These are phyloP conservation scores for Pontoporia blainvillei DNA, from an alignment of 2,113 vertebrate species.

Conservation along the genomic window DNA sequence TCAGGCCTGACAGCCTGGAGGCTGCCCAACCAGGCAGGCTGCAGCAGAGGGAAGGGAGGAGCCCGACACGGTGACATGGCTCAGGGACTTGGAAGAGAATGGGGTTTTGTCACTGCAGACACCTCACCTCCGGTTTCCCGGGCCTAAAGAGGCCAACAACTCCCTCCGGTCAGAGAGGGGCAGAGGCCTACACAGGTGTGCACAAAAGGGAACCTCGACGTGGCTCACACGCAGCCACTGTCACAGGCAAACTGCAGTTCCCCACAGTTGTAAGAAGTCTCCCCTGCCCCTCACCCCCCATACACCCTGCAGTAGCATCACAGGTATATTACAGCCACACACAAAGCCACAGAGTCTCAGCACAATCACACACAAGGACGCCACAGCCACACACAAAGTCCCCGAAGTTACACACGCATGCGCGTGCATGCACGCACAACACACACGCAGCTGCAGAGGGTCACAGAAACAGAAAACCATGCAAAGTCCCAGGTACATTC, in stretches of 20 bases:
- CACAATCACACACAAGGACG: neutral
- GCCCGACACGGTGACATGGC: accelerated
- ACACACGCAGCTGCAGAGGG: neutral
- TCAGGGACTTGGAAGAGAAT: neutral
- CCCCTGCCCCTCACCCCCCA: too few species aligned
- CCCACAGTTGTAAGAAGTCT: neutral
- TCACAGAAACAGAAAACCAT: neutral
- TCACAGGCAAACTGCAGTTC: neutral
- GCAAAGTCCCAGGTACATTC: neutral
- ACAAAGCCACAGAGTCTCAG: neutral
- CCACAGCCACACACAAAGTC: neutral
- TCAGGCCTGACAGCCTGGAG: neutral
- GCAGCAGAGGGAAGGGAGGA: neutral
- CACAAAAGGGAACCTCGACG: neutral
- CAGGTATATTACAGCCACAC: neutral
- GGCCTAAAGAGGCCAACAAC: neutral
- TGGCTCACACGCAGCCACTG: neutral
- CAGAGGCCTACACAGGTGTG: neutral
- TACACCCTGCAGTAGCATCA: neutral
- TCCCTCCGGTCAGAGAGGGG: neutral
- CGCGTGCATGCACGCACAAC: too few species aligned
- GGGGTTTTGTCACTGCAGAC: neutral
- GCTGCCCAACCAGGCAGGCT: neutral
- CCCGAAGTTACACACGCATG: neutral
- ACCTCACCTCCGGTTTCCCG: neutral